Conservation (phyloP, 2,113 vertebrate species). For the Poicephalus meyeri region DNA sequence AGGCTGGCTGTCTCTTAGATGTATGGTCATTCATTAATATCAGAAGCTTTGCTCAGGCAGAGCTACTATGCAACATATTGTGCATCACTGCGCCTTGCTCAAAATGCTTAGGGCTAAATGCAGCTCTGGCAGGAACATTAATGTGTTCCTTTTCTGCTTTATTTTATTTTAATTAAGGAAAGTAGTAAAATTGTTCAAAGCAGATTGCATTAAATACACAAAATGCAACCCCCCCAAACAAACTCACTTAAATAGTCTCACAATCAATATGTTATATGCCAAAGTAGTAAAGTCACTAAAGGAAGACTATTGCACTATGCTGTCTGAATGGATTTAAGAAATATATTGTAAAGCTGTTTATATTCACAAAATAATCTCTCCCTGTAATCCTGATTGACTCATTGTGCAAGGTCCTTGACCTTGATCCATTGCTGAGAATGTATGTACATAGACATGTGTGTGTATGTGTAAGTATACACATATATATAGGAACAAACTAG, state of each 20-base stretch:
- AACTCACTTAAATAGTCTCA: background rate
- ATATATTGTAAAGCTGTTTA: background rate
- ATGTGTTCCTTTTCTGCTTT: conserved; percentile 2
- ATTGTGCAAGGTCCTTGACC: background rate
- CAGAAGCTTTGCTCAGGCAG: background rate
- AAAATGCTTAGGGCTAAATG: conserved; percentile 37
- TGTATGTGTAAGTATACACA: background rate
- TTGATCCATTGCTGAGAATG: background rate
- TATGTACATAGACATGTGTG: background rate
- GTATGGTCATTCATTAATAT: conserved; percentile 35
- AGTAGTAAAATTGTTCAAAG: conserved; percentile 11
- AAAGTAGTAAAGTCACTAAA: background rate
- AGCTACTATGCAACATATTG: conserved; percentile 44
- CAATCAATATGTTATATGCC: background rate
- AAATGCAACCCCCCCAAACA: background rate
- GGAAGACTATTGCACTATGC: background rate
- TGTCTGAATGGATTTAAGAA: background rate
- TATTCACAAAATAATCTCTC: background rate
- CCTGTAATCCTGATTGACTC: background rate
- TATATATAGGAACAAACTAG: background rate
- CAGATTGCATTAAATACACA: background rate
- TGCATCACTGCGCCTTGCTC: background rate
- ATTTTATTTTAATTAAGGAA: conserved; percentile 53
- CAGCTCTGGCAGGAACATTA: background rate
- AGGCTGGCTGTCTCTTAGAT: conserved; percentile 49